Evolutionary conservation across 2,797 vertebrate genomes (phyloP), one percentile per base, ranked within the genome.

Genomic region (Darevskia nairensis): DNA sequence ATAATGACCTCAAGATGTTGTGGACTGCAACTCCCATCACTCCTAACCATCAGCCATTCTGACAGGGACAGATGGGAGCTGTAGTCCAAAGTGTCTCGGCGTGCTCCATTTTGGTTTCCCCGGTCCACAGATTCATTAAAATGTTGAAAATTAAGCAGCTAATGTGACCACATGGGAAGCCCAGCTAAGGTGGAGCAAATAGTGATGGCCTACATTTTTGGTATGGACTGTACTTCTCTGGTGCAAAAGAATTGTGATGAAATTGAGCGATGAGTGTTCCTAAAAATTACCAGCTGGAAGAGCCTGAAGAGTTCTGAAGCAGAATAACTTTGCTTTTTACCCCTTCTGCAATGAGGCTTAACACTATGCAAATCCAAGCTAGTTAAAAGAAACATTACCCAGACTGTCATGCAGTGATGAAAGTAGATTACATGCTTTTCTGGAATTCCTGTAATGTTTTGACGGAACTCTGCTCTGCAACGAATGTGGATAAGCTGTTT

Each of bases 251-350:
- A 71, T 9, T 13, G 10, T 44, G 15, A 25, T 29, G 32, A 86
- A 80, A 59, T 44, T 23, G 27, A 32, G 21, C 15, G 27, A 32
- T 27, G 8, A 46, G 27, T 32, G 15, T 61, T 32, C 69, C 39
- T 75, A 66, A 66, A 87, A 66, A 35, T 27, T 66, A 27, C 50
- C 11, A 79, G n/a, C n/a, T 82, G 86, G 59, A 76, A 75, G 9
- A 21, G 55, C 13, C 90, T 82, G 91, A 89, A 90, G 91, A 66
- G 66, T 91, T 94, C 88, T 91, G 85, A 90, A 93, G 82, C 71
- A 92, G 72, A 94, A 79, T 89, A 93, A 5, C n/a, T 77, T 86
- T 55, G 76, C 44, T 89, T 89, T 82, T 87, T 91, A 55, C 75
- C 50, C 35, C 86, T 89, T 89, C 32, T 88, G 91, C 92, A 92